Conservation (phyloP, 2,888 invertebrate species). For the Eristalis arbustorum region DNA sequence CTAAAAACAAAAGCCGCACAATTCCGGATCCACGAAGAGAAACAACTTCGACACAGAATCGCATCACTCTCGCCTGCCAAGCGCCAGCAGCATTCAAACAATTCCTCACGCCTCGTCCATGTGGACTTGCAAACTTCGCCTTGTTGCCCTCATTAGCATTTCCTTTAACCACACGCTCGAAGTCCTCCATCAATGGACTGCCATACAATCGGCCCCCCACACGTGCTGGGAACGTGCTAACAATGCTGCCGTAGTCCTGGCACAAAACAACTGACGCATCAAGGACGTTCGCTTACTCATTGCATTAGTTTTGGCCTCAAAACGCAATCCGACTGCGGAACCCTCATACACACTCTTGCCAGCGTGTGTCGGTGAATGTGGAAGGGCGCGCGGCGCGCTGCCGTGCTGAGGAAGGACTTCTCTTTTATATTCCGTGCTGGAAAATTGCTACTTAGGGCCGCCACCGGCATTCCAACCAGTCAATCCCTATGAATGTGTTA, state of each 20-base stretch:
- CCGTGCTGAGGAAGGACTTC: not conserved
- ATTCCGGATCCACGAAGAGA: too few relatives aligned
- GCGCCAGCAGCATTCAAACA: not conserved
- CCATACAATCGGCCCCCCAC: not conserved
- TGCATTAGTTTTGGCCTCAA: constrained; percentile 47
- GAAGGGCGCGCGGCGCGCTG: not conserved
- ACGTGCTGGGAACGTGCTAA: constrained; percentile 1
- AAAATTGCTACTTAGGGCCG: constrained; percentile 30
- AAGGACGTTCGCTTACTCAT: constrained; percentile 53
- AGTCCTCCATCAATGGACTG: not conserved
- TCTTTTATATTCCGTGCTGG: not conserved
- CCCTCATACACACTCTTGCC: not conserved
- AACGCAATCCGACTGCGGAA: constrained; percentile 25
- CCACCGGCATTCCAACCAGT: not conserved
- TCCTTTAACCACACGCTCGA: not conserved
- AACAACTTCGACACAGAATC: not conserved
- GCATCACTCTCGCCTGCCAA: not conserved
- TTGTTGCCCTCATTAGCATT: not conserved
- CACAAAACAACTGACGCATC: constrained; percentile 23
- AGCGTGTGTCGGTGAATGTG: not conserved
- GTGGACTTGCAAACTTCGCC: not conserved
- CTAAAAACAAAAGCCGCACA: too few relatives aligned
- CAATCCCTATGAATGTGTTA: not conserved
- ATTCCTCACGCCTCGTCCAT: not conserved
- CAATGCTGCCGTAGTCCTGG: not conserved